A percentile compares a stretch with the other conserved stretches of the same genome.
Conservation (phyloP, 2,797 vertebrate species). For the Chromobotia macracanthus region DNA sequence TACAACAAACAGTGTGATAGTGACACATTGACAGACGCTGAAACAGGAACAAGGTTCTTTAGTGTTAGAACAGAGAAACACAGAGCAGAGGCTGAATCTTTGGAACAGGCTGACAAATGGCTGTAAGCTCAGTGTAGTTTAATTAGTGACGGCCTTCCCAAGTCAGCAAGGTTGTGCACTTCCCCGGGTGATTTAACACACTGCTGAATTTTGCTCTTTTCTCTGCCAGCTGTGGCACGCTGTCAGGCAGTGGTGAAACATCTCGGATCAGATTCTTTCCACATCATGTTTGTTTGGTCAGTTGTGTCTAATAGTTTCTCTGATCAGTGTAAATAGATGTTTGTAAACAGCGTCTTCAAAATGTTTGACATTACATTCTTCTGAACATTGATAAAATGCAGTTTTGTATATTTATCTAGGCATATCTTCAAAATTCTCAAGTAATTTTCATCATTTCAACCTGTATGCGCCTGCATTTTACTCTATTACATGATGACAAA, state of each 20-base stretch:
- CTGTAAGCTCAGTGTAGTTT: slow-evolving; percentile 58
- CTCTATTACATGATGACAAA: no score
- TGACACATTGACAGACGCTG: slow-evolving; percentile 43
- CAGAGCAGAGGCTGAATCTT: slow-evolving; percentile 69
- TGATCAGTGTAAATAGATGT: no score
- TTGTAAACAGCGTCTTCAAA: no score
- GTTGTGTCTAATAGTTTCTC: slow-evolving; percentile 49
- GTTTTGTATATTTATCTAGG: no score
- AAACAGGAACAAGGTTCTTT: no score
- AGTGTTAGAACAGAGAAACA: slow-evolving; percentile 67
- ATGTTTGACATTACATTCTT: no score
- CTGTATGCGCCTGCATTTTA: no score
- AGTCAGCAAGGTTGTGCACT: slow-evolving; percentile 78
- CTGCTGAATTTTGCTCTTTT: slow-evolving; percentile 79
- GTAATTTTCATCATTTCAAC: no score
- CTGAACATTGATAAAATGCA: no score
- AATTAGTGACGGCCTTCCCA: slow-evolving; percentile 82
- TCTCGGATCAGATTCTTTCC: slow-evolving; percentile 47
- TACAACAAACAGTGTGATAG: neutral
- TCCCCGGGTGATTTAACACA: slow-evolving; percentile 79
- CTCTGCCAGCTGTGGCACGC: slow-evolving; percentile 80
- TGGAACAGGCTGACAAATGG: slow-evolving; percentile 36
- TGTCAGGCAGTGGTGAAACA: slow-evolving; percentile 71
- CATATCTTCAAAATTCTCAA: no score
- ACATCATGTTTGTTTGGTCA: slow-evolving; percentile 54